Evolutionary conservation across 1,140 invertebrate genomes (phyloP), one percentile per base, ranked within the genome.

Genomic region (Psix sp.): DNA sequence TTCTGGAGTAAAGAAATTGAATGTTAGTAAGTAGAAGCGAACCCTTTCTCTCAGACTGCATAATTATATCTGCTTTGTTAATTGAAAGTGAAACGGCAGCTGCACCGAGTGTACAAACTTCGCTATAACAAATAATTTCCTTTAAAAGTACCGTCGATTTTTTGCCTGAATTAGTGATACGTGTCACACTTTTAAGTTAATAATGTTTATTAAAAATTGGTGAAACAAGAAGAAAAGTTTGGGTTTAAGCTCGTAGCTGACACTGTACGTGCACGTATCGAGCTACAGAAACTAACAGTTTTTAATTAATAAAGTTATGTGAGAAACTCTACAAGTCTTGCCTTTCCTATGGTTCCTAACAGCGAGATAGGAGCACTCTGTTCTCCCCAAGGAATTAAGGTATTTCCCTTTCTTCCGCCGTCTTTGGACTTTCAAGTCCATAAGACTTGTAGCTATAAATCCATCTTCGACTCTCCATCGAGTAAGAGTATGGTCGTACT

Each of bases 291-390:
- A 83, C 79, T 81, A 85, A 84, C 79, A 80, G 74, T 78, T 81
- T 83, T 83, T 85, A 85, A 85, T 86, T 85, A 86, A 84, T 85
- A 86, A 86, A 86, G 84, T 86, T 86, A 83, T 80, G 77, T 77
- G 78, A 83, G 81, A 82, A 84, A 83, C 79, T 82, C 76, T 82
- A 76, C 76, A 84, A 84, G 81, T 82, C 77, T 80, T 79, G 68
- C 56, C 10, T 48, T 63, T 26, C 62, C 33, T 33, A 42, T 48
- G 56, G 52, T 42, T 62, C 67, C 17, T 51, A 43, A 40, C 65
- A 70, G 54, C 46, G 62, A 71, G 59, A 77, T 56, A 70, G 67
- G 68, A 75, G 74, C 70, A 60, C 26, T 74, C 76, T 74, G 72
- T 74, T 68, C 70, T 78, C 62, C 56, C 77, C 59, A 66, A 66